Evolutionary conservation across 2,888 invertebrate genomes (phyloP).

Genomic region (Stenurella melanura): DNA sequence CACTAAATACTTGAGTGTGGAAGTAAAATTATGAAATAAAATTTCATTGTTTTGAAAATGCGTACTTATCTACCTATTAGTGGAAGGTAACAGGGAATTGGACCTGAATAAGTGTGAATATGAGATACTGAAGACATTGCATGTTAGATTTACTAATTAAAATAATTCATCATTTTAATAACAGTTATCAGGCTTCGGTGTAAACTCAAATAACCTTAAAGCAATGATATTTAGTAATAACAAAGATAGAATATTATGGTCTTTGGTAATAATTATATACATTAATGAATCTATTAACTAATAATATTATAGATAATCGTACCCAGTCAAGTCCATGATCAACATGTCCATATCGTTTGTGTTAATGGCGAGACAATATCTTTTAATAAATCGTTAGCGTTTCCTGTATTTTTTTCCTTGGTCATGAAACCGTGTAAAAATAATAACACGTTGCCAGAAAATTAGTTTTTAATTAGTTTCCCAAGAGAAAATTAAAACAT

Average conservation of each 20-base stretch:
- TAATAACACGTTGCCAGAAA: neutral
- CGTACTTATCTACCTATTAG: too few species aligned
- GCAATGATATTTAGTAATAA: neutral
- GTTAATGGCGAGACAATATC: neutral
- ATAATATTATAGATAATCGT: neutral
- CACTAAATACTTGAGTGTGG: too few species aligned
- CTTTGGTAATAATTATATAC: neutral
- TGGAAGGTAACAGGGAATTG: too few species aligned
- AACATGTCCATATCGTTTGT: neutral
- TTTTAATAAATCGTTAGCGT: neutral
- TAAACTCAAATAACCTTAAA: neutral
- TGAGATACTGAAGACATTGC: too few species aligned
- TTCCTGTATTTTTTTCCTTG: neutral
- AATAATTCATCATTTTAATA: neutral
- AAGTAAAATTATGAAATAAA: too few species aligned
- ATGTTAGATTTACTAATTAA: neutral
- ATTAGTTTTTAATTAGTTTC: constrained; percentile 2
- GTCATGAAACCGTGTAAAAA: neutral
- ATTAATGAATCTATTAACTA: neutral
- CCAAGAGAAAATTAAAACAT: neutral
- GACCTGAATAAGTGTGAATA: too few species aligned
- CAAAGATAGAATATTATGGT: too few species aligned
- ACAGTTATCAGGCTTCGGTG: neutral
- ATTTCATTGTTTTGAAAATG: too few species aligned
- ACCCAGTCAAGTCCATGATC: neutral